Percentiles rank a stretch among this genome's conserved stretches.
Conservation (phyloP, 2,888 invertebrate genomes). For the Amiota minor region DNA sequence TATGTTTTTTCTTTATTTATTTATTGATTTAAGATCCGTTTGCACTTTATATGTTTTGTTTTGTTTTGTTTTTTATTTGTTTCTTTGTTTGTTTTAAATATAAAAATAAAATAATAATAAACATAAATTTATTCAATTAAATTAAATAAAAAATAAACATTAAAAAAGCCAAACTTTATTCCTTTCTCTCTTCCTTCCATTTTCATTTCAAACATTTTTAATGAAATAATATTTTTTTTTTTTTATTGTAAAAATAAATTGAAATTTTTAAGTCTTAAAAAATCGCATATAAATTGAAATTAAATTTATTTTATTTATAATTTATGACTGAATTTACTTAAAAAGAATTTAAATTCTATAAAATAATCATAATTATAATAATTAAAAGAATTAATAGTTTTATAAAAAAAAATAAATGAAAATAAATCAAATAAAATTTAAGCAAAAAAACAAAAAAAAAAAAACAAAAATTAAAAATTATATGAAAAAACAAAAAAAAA, state of each 20-base stretch:
- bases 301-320: background rate
- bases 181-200: too few species aligned
- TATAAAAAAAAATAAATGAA: too few species aligned
- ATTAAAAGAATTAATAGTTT: too few species aligned
- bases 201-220: too few species aligned
- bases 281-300: constrained; percentile 45
- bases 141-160: too few species aligned
- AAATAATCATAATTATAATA: constrained; percentile 37
- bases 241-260: background rate
- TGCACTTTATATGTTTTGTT: constrained; percentile 47
- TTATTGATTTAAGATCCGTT: constrained; percentile 54
- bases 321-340: constrained; percentile 18
- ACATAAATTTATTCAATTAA: too few species aligned
- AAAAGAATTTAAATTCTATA: constrained; percentile 57
- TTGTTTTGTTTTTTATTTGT: constrained; percentile 46
- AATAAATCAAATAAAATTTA: too few species aligned
- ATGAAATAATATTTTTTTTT: too few species aligned
- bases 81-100: constrained; percentile 19
- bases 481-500: constrained; percentile 44
- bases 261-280: constrained; percentile 54
- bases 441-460: constrained; percentile 46
- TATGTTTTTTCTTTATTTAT: constrained; percentile 49
- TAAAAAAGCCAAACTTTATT: too few species aligned
- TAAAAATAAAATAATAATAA: too few species aligned
- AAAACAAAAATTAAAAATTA: constrained; percentile 39